phyloP scores from a whole-genome alignment of 2,888 invertebrate species.

The Halictus quadricinctus region DNA sequence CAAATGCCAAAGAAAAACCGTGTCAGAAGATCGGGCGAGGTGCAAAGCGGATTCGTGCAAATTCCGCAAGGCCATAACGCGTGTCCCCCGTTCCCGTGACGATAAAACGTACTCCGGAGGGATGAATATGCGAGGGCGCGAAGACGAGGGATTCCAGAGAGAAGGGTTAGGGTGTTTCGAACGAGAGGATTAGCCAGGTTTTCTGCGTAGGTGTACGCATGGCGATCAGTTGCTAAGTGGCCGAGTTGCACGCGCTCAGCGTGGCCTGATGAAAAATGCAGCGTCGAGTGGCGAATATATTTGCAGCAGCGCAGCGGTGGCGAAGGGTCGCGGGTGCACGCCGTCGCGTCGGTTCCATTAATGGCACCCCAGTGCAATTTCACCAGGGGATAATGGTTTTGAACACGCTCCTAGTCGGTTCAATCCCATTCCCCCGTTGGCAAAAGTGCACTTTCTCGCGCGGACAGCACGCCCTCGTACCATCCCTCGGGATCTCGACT shows the following conservation, averaged over 20 bases:
- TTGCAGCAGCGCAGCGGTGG: conserved; percentile 43
- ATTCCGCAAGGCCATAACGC: background rate
- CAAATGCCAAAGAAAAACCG: background rate
- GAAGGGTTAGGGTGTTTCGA: background rate
- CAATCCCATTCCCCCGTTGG: conserved; percentile 2
- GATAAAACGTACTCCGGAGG: background rate
- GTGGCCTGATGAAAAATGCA: conserved; percentile 67
- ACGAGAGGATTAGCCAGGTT: background rate
- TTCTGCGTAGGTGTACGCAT: background rate
- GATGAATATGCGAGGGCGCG: background rate
- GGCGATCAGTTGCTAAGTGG: background rate
- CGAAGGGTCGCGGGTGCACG: conserved; percentile 60
- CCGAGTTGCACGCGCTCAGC: conserved; percentile 13
- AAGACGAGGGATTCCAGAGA: background rate
- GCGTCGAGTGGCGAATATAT: conserved; percentile 68
- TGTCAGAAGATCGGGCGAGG: too few species aligned
- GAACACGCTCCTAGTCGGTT: conserved; percentile 37
- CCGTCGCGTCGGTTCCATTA: conserved; percentile 64
- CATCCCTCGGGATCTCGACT: background rate
- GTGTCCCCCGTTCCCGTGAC: background rate
- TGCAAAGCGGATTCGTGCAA: background rate
- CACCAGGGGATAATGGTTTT: conserved; percentile 66
- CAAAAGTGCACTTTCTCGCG: conserved; percentile 4
- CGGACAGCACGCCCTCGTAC: background rate
- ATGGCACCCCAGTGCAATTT: conserved; percentile 67